Conservation (phyloP, 2,113 vertebrate species). For the Isichthys henryi region DNA sequence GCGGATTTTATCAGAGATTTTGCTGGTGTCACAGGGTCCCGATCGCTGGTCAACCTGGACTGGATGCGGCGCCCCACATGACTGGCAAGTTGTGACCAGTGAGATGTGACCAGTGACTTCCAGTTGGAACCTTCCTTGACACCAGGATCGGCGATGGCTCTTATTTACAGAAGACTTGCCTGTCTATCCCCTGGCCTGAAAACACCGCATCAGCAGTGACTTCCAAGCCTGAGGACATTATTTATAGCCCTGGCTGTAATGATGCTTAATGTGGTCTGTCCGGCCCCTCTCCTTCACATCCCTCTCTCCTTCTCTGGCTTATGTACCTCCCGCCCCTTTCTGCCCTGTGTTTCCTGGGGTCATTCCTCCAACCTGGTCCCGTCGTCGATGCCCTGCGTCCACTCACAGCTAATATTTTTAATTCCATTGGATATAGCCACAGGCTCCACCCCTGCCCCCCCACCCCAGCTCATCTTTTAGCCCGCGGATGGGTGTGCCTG, state of each 20-base stretch:
- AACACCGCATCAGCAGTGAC: constrained; percentile 13
- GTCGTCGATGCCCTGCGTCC: constrained; percentile 38
- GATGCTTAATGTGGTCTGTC: constrained; percentile 42
- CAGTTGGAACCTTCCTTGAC: not conserved
- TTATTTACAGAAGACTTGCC: constrained; percentile 19
- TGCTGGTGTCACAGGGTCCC: not conserved
- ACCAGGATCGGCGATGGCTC: constrained; percentile 6
- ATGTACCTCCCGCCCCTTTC: constrained; percentile 25
- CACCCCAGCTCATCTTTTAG: constrained; percentile 31
- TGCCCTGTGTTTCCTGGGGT: constrained; percentile 49
- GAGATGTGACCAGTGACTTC: not conserved
- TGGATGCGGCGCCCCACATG: not conserved
- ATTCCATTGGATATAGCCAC: constrained; percentile 52
- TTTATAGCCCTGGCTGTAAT: constrained; percentile 45
- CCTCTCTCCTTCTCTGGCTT: constrained; percentile 26
- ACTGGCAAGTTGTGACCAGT: not conserved
- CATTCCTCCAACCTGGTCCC: constrained; percentile 45
- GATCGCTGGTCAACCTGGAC: not conserved
- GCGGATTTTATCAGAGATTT: not conserved
- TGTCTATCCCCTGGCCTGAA: constrained; percentile 16
- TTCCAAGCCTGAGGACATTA: constrained; percentile 25
- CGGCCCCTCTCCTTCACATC: constrained; percentile 27
- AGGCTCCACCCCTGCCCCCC: not conserved
- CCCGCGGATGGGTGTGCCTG: constrained; percentile 57
- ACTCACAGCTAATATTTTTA: constrained; percentile 57